Base-by-base conservation (phyloP, 2,888 invertebrate genomes). In the Cerceris rybyensis region DNA sequence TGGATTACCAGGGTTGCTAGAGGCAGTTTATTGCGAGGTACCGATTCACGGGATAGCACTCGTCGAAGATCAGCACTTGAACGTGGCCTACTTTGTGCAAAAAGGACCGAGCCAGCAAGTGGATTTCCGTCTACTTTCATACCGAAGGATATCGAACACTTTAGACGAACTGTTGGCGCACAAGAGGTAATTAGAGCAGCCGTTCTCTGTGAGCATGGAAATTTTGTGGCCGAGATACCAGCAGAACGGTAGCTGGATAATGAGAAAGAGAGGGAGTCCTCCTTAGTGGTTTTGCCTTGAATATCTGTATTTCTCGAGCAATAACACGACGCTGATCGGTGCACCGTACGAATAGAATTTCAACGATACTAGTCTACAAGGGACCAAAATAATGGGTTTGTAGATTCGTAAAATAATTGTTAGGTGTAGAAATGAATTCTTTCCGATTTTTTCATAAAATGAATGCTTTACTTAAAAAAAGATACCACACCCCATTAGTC, bases 31-130 rank as follows among this genome's bases (percentile, higher is more conserved):
- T 39, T 85, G 82, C 60, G 89, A 84, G n/a, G 87, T 91, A 41
- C 90, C 90, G 6, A 86, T 90, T 82, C 82, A 90, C n/a, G 88
- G 87, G 13, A 80, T 91, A 55, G 88, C 89, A 13, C 63, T 91
- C 4, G 90, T 89, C 55, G 88, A 81, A 0, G 91, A 91, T 83
- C 90, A 90, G 66, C 39, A 75, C 57, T 64, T 77, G 17, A 90
- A 89, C 74, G 76, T 88, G 39, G 76, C 83, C 64, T 79, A 81
- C 43, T 83, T 81, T 16, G 82, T 55, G 42, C 8, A 83, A 7
- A 87, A 84, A 28, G 79, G 88, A n/a, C 82, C 85, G 6, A 63
- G 85, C 9, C 28, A 74, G 65, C 7, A 88, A 17, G 49, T 81
- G 28, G 14, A 82, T 71, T 70, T 85, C 71, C 41, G 69, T 13